These are phyloP conservation scores for Sesia bembeciformis DNA, from an alignment of 2,888 invertebrate species.

Conservation along the genomic window DNA sequence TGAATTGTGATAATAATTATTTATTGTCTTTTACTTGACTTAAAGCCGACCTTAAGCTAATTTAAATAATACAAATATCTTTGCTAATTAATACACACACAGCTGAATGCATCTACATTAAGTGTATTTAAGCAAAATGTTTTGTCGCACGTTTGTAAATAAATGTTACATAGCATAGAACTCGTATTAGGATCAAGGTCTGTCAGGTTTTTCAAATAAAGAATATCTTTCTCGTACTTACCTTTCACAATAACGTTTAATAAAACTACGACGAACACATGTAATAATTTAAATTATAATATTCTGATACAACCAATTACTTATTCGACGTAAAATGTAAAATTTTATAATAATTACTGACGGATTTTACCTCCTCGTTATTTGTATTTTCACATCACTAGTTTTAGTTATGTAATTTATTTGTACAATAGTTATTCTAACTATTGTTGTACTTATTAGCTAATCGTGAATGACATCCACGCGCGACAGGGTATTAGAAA, in stretches of 20 bases:
- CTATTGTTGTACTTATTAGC: conserved; percentile 22
- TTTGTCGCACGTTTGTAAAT: too few species aligned
- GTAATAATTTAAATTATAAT: conserved; percentile 24
- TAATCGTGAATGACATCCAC: conserved; percentile 22
- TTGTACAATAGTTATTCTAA: conserved; percentile 20
- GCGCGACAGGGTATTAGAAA: conserved; percentile 20
- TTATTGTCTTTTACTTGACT: too few species aligned
- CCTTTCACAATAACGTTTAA: conserved; percentile 28
- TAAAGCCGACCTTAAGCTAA: too few species aligned
- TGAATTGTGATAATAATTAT: too few species aligned
- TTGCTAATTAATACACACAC: too few species aligned
- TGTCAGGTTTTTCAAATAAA: background rate
- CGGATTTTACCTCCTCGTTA: background rate
- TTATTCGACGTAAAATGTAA: conserved; percentile 26
- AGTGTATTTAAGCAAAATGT: too few species aligned
- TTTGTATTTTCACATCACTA: conserved; percentile 47
- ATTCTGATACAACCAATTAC: conserved; percentile 31
- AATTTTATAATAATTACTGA: too few species aligned
- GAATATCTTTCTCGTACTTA: conserved; percentile 17
- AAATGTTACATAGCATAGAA: background rate
- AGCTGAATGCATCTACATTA: too few species aligned
- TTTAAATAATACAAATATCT: too few species aligned
- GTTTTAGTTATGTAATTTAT: conserved; percentile 16
- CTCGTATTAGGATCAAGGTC: background rate
- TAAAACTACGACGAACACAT: conserved; percentile 38